Conservation (phyloP, 2,113 vertebrate genomes). For the Cyanoramphus novaezelandiae region DNA sequence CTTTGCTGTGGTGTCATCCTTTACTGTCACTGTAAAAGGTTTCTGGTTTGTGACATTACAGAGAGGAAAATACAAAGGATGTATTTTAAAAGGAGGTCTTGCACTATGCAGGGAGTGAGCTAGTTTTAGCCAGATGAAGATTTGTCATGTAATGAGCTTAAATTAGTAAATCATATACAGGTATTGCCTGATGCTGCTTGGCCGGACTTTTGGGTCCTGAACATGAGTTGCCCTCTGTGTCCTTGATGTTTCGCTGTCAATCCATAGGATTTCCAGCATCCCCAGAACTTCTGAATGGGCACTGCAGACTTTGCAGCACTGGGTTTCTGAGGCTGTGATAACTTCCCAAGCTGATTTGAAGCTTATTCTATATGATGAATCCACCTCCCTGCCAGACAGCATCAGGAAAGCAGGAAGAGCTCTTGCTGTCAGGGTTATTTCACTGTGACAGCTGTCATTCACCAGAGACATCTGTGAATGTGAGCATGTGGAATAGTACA, state of each 20-base stretch:
- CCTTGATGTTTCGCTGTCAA: rapidly evolving
- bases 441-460: background rate
- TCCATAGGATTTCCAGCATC: background rate
- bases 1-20: background rate
- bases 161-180: background rate
- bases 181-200: background rate
- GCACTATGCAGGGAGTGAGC: background rate
- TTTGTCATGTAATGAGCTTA: background rate
- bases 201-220: background rate
- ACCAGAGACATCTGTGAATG: rapidly evolving
- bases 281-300: background rate
- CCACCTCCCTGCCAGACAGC: background rate
- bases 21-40: background rate
- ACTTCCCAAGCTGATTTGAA: background rate
- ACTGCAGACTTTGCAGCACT: background rate
- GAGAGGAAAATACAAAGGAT: background rate
- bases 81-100: background rate
- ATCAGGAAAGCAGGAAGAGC: background rate
- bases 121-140: background rate
- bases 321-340: background rate
- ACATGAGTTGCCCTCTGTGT: background rate
- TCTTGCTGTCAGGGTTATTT: background rate
- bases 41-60: background rate
- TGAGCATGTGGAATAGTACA: rapidly evolving
- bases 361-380: background rate